phyloP scores from a whole-genome alignment of 2,113 vertebrate genomes.

The Pelecanoides urinatrix region DNA sequence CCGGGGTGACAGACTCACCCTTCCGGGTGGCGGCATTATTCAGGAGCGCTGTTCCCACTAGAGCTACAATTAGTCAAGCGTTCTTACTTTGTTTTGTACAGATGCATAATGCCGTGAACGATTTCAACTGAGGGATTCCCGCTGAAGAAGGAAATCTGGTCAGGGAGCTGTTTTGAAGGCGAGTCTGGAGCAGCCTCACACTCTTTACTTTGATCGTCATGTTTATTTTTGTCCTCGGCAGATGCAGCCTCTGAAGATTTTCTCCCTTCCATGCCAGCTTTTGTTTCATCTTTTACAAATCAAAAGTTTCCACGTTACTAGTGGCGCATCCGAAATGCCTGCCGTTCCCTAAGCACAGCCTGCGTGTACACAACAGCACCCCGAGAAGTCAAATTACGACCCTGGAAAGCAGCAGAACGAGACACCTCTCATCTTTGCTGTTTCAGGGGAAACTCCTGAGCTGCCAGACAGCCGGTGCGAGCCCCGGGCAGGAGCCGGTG shows the following conservation, averaged over 20 bases:
- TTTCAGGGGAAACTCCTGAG: neutral
- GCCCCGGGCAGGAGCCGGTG: neutral
- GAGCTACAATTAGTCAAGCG: neutral
- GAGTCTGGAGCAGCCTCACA: conserved; percentile 78
- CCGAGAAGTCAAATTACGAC: neutral
- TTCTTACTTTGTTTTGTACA: conserved; percentile 98
- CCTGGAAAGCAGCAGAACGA: neutral
- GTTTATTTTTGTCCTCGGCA: conserved; percentile 51
- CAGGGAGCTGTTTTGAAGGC: conserved; percentile 93
- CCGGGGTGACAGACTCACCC: neutral
- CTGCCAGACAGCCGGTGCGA: fast-evolving
- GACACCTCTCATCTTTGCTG: neutral
- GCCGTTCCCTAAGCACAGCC: neutral
- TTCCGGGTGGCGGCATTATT: neutral
- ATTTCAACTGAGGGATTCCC: conserved; percentile 97
- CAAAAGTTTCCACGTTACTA: conserved; percentile 35
- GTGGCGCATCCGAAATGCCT: fast-evolving
- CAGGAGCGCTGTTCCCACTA: neutral
- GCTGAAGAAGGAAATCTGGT: conserved; percentile 98
- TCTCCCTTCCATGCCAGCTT: conserved; percentile 46
- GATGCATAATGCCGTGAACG: conserved; percentile 97
- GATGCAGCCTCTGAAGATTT: conserved; percentile 56
- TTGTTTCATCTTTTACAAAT: conserved; percentile 64
- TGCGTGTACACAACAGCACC: neutral
- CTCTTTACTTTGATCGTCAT: conserved; percentile 56